These are phyloP conservation scores for Parnassius apollo DNA, from an alignment of 2,888 invertebrate genomes.

Conservation along the genomic window DNA sequence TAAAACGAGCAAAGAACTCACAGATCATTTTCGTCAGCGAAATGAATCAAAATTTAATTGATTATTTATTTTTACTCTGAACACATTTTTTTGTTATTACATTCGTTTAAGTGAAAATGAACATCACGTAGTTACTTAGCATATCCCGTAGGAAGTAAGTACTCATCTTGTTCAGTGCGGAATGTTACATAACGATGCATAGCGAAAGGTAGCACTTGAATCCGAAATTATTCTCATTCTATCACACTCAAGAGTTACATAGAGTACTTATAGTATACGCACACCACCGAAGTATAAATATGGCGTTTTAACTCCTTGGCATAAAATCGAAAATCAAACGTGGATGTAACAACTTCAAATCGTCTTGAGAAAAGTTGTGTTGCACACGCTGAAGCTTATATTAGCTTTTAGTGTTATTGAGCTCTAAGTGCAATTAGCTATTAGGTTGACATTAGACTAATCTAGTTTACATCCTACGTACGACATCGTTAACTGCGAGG, in stretches of 20 bases:
- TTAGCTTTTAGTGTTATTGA: conserved; percentile 41
- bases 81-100: conserved; percentile 14
- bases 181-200: conserved; percentile 39
- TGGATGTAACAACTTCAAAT: conserved; percentile 36
- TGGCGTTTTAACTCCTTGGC: conserved; percentile 25
- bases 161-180: conserved; percentile 32
- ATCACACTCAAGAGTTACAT: conserved; percentile 39
- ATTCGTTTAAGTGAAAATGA: not conserved
- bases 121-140: conserved; percentile 15
- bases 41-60: conserved; percentile 26
- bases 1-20: conserved; percentile 42
- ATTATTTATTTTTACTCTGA: conserved; percentile 22
- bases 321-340: conserved; percentile 37
- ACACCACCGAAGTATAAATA: not conserved
- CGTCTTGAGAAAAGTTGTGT: conserved; percentile 42
- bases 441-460: conserved; percentile 53
- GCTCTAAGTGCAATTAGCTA: conserved; percentile 43
- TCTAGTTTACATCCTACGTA: conserved; percentile 22
- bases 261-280: conserved; percentile 22
- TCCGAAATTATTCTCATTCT: conserved; percentile 50
- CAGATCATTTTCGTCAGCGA: conserved; percentile 43
- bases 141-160: conserved; percentile 20
- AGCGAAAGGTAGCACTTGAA: conserved; percentile 52
- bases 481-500: conserved; percentile 31
- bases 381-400: conserved; percentile 38